Percentiles rank a stretch among this genome's conserved stretches.
Evolutionary conservation across 35 echinoderm and acorn worm genomes (phyloP).

Genomic region (Stichopus chloronotus): DNA sequence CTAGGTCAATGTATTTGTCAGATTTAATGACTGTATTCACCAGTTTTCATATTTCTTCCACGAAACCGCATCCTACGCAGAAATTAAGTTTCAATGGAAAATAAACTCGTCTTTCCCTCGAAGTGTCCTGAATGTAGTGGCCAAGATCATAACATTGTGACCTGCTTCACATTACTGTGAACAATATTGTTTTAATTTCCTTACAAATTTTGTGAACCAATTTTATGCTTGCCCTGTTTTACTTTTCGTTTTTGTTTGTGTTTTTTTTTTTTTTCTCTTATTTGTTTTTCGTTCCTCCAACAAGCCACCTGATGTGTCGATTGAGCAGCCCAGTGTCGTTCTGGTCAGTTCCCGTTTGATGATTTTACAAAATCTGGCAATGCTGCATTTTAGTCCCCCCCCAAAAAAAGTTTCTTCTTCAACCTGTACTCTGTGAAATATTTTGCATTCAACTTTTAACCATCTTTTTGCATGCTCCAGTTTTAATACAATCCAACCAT

Average conservation of each 20-base stretch:
- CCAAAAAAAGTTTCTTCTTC: background rate
- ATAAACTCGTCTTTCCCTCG: no score
- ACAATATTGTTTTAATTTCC: no score
- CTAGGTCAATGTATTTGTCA: no score
- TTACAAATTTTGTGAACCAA: background rate
- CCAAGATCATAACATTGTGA: no score
- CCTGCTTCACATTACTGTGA: no score
- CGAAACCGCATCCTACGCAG: no score
- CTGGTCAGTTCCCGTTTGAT: constrained; percentile 10
- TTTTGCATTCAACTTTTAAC: background rate
- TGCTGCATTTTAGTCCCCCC: background rate
- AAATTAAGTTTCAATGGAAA: no score
- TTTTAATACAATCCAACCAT: no score
- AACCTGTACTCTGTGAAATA: no score
- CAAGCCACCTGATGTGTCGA: constrained; percentile 27
- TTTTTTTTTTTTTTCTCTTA: background rate
- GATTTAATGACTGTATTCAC: no score
- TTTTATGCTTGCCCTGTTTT: background rate
- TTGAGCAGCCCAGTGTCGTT: background rate
- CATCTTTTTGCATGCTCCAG: background rate
- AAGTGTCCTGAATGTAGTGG: no score
- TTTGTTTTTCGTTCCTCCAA: background rate
- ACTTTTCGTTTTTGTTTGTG: background rate
- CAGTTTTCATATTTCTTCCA: no score
- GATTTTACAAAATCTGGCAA: background rate